phyloP scores from a whole-genome alignment of 2,888 invertebrate genomes.

The Linyphia triangularis region DNA sequence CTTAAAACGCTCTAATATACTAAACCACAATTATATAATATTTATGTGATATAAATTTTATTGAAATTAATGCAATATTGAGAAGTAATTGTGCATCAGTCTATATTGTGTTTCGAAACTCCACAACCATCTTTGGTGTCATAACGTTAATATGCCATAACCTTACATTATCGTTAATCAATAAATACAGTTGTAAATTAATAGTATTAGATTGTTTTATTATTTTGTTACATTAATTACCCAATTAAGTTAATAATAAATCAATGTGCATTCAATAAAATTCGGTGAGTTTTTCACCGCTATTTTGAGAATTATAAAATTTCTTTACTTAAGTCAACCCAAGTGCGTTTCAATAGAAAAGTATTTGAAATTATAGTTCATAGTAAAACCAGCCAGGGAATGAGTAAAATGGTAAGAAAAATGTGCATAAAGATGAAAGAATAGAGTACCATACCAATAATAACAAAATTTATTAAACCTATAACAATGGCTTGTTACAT shows the following conservation, averaged over 20 bases:
- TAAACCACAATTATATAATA: too few relatives aligned
- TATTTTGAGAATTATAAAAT: too few relatives aligned
- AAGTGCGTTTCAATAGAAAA: too few relatives aligned
- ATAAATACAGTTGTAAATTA: background rate
- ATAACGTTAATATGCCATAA: too few relatives aligned
- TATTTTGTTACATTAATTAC: background rate
- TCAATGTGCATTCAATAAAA: too few relatives aligned
- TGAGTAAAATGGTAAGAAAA: background rate
- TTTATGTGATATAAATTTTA: too few relatives aligned
- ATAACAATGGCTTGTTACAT: constrained; percentile 56
- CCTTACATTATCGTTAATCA: background rate
- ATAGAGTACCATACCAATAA: constrained; percentile 33
- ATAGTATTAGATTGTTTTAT: background rate
- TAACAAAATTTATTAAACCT: constrained; percentile 65
- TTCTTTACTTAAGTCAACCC: too few relatives aligned
- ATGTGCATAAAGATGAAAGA: background rate
- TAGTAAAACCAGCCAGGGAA: too few relatives aligned
- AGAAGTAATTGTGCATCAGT: constrained; percentile 3
- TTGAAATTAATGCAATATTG: too few relatives aligned
- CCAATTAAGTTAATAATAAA: background rate
- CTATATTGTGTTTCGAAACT: background rate
- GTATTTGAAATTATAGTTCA: too few relatives aligned
- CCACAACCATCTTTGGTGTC: background rate
- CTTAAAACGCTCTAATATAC: too few relatives aligned
- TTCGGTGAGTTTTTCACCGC: too few relatives aligned